Conservation (phyloP, 2,888 invertebrate species). For the Neoascia interrupta region DNA sequence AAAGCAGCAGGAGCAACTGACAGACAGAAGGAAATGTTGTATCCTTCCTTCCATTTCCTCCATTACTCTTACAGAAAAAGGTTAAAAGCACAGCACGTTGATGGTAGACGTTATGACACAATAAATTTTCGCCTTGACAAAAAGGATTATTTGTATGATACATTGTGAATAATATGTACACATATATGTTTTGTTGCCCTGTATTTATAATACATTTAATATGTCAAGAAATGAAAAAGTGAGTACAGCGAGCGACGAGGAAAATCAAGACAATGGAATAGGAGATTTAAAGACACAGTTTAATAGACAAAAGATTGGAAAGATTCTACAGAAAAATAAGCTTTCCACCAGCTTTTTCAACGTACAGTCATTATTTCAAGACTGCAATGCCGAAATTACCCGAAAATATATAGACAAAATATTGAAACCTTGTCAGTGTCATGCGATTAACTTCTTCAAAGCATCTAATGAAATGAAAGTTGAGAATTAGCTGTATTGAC, state of each 20-base stretch:
- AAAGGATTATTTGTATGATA: slow-evolving; percentile 30
- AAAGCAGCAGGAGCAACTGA: slow-evolving; percentile 3
- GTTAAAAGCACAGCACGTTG: slow-evolving; percentile 1
- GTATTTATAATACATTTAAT: slow-evolving; percentile 9
- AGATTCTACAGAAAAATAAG: too few relatives aligned
- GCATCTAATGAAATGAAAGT: too few relatives aligned
- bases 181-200: slow-evolving; percentile 1
- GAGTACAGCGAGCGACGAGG: not conserved
- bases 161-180: slow-evolving; percentile 16
- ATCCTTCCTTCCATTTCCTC: not conserved
- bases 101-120: slow-evolving; percentile 20
- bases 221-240: not conserved
- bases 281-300: too few relatives aligned
- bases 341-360: too few relatives aligned
- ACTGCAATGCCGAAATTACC: too few relatives aligned
- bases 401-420: too few relatives aligned
- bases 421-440: too few relatives aligned
- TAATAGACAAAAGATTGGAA: too few relatives aligned
- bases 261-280: not conserved
- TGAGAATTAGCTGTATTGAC: too few relatives aligned
- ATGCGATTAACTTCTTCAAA: too few relatives aligned
- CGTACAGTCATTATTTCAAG: too few relatives aligned
- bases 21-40: slow-evolving; percentile 16
- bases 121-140: slow-evolving; percentile 30
- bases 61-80: not conserved